These are phyloP conservation scores for Cliona cf. orientalis DNA, from an alignment of 37 sponge, comb jelly and placozoan genomes.

Conservation along the genomic window DNA sequence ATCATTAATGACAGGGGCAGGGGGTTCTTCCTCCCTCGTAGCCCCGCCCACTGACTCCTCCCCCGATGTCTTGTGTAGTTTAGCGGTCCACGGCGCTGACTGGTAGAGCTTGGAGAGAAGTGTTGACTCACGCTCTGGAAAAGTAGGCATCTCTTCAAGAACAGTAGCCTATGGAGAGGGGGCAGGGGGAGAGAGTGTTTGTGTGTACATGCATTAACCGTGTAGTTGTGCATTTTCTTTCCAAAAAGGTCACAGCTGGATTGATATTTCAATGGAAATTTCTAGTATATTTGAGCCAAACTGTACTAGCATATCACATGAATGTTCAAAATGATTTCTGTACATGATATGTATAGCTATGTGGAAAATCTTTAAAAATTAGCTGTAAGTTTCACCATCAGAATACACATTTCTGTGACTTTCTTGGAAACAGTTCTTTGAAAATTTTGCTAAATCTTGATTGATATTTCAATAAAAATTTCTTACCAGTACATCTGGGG, in stretches of 20 bases:
- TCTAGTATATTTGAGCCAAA: not conserved
- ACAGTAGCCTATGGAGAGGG: conserved; percentile 76
- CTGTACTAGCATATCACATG: too few relatives aligned
- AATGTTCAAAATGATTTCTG: not conserved
- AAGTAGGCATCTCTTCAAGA: conserved; percentile 95
- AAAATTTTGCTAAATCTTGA: not conserved
- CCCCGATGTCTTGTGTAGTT: conserved; percentile 61
- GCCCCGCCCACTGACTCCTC: too few relatives aligned
- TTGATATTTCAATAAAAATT: not conserved
- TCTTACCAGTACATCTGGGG: conserved; percentile 82
- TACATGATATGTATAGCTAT: too few relatives aligned
- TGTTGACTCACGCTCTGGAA: conserved; percentile 89
- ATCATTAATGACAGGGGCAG: too few relatives aligned
- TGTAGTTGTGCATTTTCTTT: too few relatives aligned
- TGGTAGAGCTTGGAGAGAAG: conserved; percentile 89
- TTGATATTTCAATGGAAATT: not conserved
- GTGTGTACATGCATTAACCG: too few relatives aligned
- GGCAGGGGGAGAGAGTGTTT: too few relatives aligned
- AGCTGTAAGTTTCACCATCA: too few relatives aligned
- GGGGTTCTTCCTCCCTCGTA: too few relatives aligned
- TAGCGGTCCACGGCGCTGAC: conserved; percentile 82
- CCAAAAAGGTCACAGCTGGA: too few relatives aligned
- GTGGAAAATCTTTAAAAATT: too few relatives aligned
- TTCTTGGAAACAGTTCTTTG: not conserved
- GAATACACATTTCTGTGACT: too few relatives aligned